Evolutionary conservation across 2,797 vertebrate species (phyloP), one percentile per base, ranked within the genome.

Genomic region (Corythornis leucogaster): DNA sequence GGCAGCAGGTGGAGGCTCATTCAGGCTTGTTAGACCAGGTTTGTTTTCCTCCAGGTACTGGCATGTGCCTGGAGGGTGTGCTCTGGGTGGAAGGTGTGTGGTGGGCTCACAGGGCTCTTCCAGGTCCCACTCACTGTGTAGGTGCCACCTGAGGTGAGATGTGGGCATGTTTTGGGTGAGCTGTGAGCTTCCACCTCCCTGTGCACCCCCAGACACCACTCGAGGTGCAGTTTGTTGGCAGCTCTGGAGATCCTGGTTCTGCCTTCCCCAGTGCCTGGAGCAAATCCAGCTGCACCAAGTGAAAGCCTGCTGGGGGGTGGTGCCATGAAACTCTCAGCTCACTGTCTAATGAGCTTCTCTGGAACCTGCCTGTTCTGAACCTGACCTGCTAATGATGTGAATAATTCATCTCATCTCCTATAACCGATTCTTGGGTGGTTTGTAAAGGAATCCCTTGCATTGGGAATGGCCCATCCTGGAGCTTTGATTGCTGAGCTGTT

Each of bases 341-440:
- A 58, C 62, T 64, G 30, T 54, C 33, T 18, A 31, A 18, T 6
- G 7, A 42, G 31, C 31, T 20, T 40, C 42, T 38, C 51, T n/a
- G 67, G 54, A 18, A 17, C 1, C 3, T 18, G 33, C 31, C 66
- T 8, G 51, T 40, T 35, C 35, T 35, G 35, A 35, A 35, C 35
- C 35, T 0, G 4, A 64, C 67, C 74, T 33, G 30, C 48, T 45
- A 13, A 7, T 5, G 74, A 0, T 13, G 30, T 7, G 48, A 24
- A 10, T 28, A 25, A 17, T 12, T 33, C 57, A 1, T 3, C 54
- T 7, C 2, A 3, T 17, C 35, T 35, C 3, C 2, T 2, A 13
- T 0, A 2, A 38, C 4, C 4, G 18, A 0, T 28, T 58, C 67
- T 4, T 0, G 26, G 64, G 59, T 6, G 18, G 0, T 9, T 73